Evolutionary conservation across 2,797 vertebrate genomes (phyloP).

Genomic region (Sciaenops ocellatus): DNA sequence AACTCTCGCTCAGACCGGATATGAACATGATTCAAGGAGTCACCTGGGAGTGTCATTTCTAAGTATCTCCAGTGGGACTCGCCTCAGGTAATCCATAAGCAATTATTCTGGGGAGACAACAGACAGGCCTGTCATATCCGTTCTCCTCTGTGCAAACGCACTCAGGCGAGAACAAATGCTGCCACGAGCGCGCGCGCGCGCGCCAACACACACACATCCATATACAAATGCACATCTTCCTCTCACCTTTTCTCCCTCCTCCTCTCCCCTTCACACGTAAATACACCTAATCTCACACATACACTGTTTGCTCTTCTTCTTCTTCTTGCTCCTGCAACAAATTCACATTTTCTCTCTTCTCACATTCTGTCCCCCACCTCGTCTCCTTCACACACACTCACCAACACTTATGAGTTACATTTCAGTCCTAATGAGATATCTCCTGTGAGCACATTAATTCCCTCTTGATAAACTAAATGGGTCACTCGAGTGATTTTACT

Average conservation of each 20-base stretch:
- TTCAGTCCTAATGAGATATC: slow-evolving; percentile 25
- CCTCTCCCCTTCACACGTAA: slow-evolving; percentile 46
- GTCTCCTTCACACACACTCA: not conserved
- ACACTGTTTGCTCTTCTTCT: slow-evolving; percentile 9
- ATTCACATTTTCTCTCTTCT: slow-evolving; percentile 22
- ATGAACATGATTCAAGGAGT: slow-evolving; percentile 78
- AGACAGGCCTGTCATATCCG: slow-evolving; percentile 77
- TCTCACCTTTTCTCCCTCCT: slow-evolving; percentile 49
- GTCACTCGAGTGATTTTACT: not conserved
- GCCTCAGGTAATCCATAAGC: slow-evolving; percentile 79
- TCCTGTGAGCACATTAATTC: slow-evolving; percentile 2
- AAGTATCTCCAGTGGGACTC: slow-evolving; percentile 72
- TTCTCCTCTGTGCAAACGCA: slow-evolving; percentile 69
- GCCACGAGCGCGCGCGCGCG: not conserved
- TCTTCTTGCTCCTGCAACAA: not conserved
- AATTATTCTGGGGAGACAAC: slow-evolving; percentile 78
- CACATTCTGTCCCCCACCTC: slow-evolving; percentile 8
- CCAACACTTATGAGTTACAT: not conserved
- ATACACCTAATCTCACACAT: slow-evolving; percentile 53
- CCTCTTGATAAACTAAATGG: not conserved
- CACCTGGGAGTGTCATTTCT: slow-evolving; percentile 78
- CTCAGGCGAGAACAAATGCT: slow-evolving; percentile 62
- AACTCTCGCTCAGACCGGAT: slow-evolving; percentile 71
- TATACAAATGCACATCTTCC: slow-evolving; percentile 44
- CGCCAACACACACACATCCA: slow-evolving; percentile 16